Percentiles rank a stretch among this genome's conserved stretches.
Evolutionary conservation across 2,797 vertebrate species (phyloP).

Genomic region (Lutjanus argentimaculatus): DNA sequence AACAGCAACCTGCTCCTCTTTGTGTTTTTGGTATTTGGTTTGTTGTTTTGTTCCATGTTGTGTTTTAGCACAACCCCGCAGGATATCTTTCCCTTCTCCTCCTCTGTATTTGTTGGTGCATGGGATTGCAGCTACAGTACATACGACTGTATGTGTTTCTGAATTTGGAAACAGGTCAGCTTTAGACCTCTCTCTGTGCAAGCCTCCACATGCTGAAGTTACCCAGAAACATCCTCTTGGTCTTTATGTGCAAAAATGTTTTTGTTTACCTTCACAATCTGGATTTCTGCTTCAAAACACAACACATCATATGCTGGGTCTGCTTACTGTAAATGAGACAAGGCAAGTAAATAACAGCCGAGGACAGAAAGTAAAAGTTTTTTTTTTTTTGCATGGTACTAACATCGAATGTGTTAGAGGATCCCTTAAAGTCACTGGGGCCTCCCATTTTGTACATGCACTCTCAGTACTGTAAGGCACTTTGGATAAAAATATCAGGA

Average conservation of each 20-base stretch:
- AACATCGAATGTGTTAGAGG: neutral
- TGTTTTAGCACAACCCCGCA: neutral
- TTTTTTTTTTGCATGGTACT: no score
- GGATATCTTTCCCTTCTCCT: neutral
- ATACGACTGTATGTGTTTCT: neutral
- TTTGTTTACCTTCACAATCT: constrained; percentile 1
- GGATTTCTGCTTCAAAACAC: neutral
- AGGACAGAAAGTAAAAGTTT: neutral
- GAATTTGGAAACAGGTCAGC: constrained; percentile 2
- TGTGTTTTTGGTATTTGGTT: constrained; percentile 16
- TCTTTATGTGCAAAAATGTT: neutral
- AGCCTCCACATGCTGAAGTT: neutral
- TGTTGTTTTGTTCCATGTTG: constrained; percentile 4
- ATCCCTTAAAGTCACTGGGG: neutral
- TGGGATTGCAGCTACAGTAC: neutral
- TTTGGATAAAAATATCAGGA: constrained; percentile 11
- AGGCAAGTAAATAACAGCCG: neutral
- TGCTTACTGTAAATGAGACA: neutral
- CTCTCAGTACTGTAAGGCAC: neutral
- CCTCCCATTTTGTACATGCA: neutral
- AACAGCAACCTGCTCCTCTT: neutral
- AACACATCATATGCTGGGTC: neutral
- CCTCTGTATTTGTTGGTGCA: neutral
- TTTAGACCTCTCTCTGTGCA: neutral
- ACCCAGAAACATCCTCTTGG: neutral